Conservation (phyloP, 2,797 vertebrate genomes). For the Heteromormyrus szaboi region DNA sequence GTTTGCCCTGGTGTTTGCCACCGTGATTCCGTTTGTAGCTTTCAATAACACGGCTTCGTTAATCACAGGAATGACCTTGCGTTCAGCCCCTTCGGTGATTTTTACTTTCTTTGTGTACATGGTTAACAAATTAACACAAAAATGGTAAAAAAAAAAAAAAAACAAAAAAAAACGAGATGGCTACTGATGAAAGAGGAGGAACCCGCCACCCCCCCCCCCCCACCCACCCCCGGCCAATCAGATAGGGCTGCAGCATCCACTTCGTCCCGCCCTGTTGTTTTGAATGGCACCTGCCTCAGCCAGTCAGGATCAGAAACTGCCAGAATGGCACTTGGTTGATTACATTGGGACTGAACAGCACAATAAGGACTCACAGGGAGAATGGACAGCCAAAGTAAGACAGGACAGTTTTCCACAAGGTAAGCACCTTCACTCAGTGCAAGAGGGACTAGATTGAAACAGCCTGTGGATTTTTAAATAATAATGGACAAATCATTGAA, state of each 20-base stretch:
- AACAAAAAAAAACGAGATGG: neutral
- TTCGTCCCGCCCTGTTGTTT: conserved; percentile 24
- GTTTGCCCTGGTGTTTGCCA: neutral
- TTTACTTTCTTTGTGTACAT: neutral
- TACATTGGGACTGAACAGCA: conserved; percentile 56
- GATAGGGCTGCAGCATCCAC: neutral
- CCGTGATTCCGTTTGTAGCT: neutral
- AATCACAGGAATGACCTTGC: neutral
- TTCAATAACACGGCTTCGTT: neutral
- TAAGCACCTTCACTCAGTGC: conserved; percentile 50
- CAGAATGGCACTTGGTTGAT: conserved; percentile 48
- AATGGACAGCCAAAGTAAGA: conserved; percentile 49
- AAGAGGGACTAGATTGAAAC: conserved; percentile 36
- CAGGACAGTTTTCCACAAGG: conserved; percentile 56
- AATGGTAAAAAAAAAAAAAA: neutral
- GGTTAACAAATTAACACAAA: neutral
- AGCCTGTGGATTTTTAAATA: conserved; percentile 53
- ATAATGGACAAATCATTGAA: conserved; percentile 60
- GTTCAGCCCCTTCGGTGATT: neutral
- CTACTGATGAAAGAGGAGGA: neutral
- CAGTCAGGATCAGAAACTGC: conserved; percentile 37
- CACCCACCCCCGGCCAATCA: neutral
- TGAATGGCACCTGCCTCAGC: conserved; percentile 36
- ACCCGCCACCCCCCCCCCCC: no score
- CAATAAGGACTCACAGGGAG: conserved; percentile 54